A percentile compares a stretch with the other conserved stretches of the same genome.
phyloP scores from a whole-genome alignment of 2,113 vertebrate species.

The Platichthys flesus region DNA sequence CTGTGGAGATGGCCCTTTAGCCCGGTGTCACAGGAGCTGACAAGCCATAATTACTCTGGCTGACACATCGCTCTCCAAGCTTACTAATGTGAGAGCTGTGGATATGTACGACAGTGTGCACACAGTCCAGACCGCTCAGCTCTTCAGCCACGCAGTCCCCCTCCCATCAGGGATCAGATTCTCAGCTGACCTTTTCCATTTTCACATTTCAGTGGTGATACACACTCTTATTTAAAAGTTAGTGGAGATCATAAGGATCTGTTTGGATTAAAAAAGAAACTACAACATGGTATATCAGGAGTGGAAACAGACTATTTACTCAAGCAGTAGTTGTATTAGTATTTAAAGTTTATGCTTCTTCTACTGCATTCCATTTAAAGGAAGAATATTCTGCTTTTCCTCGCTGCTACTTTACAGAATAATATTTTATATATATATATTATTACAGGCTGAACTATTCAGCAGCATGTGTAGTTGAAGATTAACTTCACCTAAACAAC shows the following conservation, averaged over 20 bases:
- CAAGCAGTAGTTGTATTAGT: too few relatives aligned
- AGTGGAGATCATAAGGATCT: neutral
- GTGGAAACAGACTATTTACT: too few relatives aligned
- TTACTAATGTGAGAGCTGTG: slow-evolving; percentile 57
- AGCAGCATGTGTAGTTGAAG: too few relatives aligned
- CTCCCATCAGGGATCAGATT: slow-evolving; percentile 27
- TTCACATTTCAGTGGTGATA: slow-evolving; percentile 42
- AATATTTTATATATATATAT: too few relatives aligned
- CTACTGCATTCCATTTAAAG: too few relatives aligned
- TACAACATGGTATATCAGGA: too few relatives aligned
- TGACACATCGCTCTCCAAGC: slow-evolving; percentile 62
- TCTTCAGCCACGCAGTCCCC: slow-evolving; percentile 40
- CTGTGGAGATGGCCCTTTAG: slow-evolving; percentile 61
- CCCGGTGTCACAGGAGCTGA: slow-evolving; percentile 70
- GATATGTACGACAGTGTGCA: slow-evolving; percentile 12
- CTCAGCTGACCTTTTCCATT: slow-evolving; percentile 44
- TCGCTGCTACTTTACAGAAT: too few relatives aligned
- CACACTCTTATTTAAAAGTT: neutral
- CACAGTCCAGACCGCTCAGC: slow-evolving; percentile 29
- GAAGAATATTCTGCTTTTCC: too few relatives aligned
- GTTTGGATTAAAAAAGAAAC: neutral
- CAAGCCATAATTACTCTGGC: slow-evolving; percentile 72
- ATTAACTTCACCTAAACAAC: too few relatives aligned
- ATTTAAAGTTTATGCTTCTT: too few relatives aligned
- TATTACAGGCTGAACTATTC: too few relatives aligned